Evolutionary conservation across 1,140 invertebrate genomes (phyloP), one percentile per base, ranked within the genome.

Genomic region (Atopsyche davidsoni): DNA sequence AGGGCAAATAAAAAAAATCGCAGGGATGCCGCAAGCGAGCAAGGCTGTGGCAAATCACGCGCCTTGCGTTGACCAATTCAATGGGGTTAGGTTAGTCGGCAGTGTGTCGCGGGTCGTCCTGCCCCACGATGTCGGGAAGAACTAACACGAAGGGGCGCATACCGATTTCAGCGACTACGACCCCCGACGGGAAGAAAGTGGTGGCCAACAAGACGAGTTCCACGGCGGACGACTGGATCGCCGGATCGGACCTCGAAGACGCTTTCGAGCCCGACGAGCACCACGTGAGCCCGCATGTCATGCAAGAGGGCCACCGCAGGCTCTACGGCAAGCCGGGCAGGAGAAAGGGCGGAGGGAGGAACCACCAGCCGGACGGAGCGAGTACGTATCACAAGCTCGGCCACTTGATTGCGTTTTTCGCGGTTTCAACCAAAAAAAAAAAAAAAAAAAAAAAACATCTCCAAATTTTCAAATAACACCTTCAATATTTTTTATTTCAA

Each of bases 341-440:
- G 35, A 36, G 62, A 66, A 72, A 72, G 65, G 68, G 69, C 64
- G 69, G 70, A 68, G 64, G 63, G 59, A 58, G 55, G 56, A 60
- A 46, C 48, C 51, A 55, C 45, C 51, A 55, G 48, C 13, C 23
- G 23, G 44, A 53, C 34, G 55, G 51, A 46, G 16, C 46, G 35
- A 58, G 55, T 58, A 53, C 35, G 55, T 58, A 46, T 44, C 6
- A n/a, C 24, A 28, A 28, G 6, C n/a, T 28, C 24, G n/a, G n/a
- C 24, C 6, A 28, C 6, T 28, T 28, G 24, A 7, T 28, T 6
- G n/a, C 24, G 6, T n/a, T 28, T 28, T 6, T 28, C n/a, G 24
- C 24, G n/a, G 24, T 28, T n/a, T 28, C n/a, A n/a, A 28, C 24
- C n/a, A n/a, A 6, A 28, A 28, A 7, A 6, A 7, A 6, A 28